Base-by-base conservation (phyloP, 1,140 invertebrate genomes). In the Aphelinus certus region DNA sequence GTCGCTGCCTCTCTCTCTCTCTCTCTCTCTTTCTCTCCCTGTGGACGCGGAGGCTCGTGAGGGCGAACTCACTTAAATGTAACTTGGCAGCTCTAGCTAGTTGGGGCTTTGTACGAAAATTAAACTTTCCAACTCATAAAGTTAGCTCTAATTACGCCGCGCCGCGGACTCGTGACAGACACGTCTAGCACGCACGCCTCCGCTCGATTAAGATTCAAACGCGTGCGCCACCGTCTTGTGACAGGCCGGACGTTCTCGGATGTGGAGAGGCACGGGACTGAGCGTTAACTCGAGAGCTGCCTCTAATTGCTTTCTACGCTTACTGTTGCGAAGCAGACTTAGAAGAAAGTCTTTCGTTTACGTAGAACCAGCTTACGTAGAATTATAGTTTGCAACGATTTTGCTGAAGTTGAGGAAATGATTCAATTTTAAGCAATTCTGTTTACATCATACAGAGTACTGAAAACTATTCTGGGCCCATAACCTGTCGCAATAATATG, bases 51-150 rank as follows among this genome's bases (percentile, higher is more conserved):
- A 7, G 4, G 3, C n/a, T 55, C 46, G 10, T 43, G 53, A 2
- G 61, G 48, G 65, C 4, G 26, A 76, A 82, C 75, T 80, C 80
- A 62, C 78, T 78, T 77, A 79, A 82, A 77, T 78, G 76, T 78
- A 80, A 80, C 76, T 81, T 79, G 78, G 70, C 67, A 66, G 58
- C 73, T 67, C 56, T 26, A 60, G 72, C 62, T 78, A 70, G 75
- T 79, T 76, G 75, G 65, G 69, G 66, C 61, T 76, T 77, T 70
- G 71, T 72, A 57, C 43, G 73, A 76, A 77, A 77, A 81, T 82
- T 81, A 75, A 81, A 82, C 64, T 81, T 82, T 81, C 76, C 79
- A 77, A 80, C 76, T 77, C 78, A 77, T 77, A 82, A 82, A 75
- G 61, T 77, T 82, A 79, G 75, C 65, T 79, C 77, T 82, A 80